Evolutionary conservation across 1,140 invertebrate species (phyloP).

Genomic region (Drosophila yakuba): DNA sequence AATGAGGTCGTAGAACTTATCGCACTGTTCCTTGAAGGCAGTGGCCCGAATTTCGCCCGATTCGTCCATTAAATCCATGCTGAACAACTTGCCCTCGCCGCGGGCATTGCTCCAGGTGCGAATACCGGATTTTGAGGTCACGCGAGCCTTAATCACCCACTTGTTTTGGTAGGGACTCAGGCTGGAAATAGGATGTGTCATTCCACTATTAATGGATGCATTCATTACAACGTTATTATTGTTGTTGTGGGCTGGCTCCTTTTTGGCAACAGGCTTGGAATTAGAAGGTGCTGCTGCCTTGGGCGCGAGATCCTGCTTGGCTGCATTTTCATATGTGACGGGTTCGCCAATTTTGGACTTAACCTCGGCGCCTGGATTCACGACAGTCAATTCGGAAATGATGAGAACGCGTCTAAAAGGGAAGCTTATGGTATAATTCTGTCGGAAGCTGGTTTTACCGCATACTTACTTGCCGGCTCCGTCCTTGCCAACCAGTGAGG

Average conservation of each 20-base stretch:
- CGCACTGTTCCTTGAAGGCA: constrained; percentile 95
- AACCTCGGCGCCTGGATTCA: constrained; percentile 90
- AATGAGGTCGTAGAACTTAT: constrained; percentile 96
- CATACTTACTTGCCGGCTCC: constrained; percentile 84
- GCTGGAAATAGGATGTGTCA: constrained; percentile 90
- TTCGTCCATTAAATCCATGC: constrained; percentile 96
- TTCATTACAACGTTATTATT: constrained; percentile 63
- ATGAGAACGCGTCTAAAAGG: constrained; percentile 90
- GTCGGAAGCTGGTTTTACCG: too few species aligned
- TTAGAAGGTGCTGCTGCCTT: constrained; percentile 29
- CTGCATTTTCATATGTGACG: constrained; percentile 85
- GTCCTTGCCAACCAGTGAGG: constrained; percentile 90
- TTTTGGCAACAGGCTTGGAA: constrained; percentile 42
- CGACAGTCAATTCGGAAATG: constrained; percentile 91
- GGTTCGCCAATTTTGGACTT: constrained; percentile 92
- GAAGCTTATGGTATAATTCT: not conserved
- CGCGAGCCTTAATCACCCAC: constrained; percentile 96
- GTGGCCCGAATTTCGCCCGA: constrained; percentile 98
- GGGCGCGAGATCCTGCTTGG: constrained; percentile 35
- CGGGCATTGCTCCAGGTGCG: constrained; percentile 95
- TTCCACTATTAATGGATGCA: constrained; percentile 76
- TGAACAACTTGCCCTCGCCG: constrained; percentile 97
- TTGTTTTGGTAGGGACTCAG: constrained; percentile 96
- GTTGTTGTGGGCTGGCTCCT: constrained; percentile 48
- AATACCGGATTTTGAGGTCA: constrained; percentile 93